Conservation (phyloP, 2,888 invertebrate species). For the Disparrhopalites patrizii region DNA sequence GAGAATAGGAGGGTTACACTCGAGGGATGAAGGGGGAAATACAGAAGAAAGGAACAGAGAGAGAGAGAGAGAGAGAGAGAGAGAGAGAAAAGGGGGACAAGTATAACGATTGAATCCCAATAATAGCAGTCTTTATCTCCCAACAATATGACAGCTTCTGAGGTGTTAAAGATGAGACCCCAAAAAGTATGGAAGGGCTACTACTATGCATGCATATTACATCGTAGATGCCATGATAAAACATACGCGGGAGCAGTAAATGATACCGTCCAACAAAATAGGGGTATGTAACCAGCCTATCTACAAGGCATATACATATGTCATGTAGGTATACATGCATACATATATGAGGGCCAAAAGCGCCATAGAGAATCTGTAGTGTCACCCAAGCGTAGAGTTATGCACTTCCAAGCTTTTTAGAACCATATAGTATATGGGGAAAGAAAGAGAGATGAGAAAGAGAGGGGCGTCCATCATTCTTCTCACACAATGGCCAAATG, state of each 20-base stretch:
- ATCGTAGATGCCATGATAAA: too few relatives aligned
- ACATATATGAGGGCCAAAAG: background rate
- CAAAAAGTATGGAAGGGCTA: too few relatives aligned
- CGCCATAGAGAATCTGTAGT: background rate
- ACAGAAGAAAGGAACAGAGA: background rate
- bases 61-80: background rate
- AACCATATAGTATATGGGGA: too few relatives aligned
- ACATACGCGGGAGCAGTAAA: too few relatives aligned
- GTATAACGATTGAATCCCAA: background rate
- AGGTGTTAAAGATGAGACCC: constrained; percentile 6
- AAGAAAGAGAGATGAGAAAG: constrained; percentile 52
- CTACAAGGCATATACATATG: too few relatives aligned
- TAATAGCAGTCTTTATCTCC: background rate
- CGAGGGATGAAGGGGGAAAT: background rate
- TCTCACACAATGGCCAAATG: constrained; percentile 33
- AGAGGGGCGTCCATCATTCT: constrained; percentile 12
- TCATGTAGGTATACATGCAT: too few relatives aligned
- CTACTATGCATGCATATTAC: too few relatives aligned
- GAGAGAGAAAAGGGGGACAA: background rate
- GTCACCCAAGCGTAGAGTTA: constrained; percentile 23
- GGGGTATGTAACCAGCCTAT: too few relatives aligned
- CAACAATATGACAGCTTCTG: constrained; percentile 1
- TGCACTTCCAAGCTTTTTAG: too few relatives aligned
- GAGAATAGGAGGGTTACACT: too few relatives aligned
- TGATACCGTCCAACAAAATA: too few relatives aligned